Conservation (phyloP, 2,888 invertebrate species). For the Celastrina argiolus region DNA sequence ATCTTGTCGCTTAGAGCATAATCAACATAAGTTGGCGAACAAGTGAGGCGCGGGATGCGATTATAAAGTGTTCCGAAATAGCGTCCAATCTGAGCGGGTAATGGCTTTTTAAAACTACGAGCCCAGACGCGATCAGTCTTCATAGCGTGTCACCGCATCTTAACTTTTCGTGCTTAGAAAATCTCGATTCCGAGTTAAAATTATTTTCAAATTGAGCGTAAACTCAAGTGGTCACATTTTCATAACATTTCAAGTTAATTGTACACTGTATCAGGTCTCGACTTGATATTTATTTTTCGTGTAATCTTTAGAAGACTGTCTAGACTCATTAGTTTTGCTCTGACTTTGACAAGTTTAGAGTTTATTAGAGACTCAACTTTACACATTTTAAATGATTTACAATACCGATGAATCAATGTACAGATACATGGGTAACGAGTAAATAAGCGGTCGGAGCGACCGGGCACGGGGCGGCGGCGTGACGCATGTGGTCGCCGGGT, state of each 20-base stretch:
- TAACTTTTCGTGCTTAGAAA: constrained; percentile 56
- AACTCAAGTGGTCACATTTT: neutral
- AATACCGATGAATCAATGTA: constrained; percentile 36
- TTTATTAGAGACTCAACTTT: neutral
- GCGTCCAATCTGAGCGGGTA: constrained; percentile 48
- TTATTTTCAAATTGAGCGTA: neutral
- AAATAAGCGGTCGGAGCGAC: constrained; percentile 63
- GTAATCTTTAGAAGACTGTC: neutral
- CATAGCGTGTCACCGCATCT: constrained; percentile 77
- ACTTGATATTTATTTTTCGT: neutral
- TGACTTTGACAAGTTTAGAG: neutral
- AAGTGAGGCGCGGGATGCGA: constrained; percentile 75
- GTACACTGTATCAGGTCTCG: neutral
- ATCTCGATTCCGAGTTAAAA: neutral
- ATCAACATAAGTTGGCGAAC: constrained; percentile 76
- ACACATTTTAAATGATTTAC: neutral
- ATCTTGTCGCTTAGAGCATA: constrained; percentile 76
- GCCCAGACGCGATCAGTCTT: constrained; percentile 77
- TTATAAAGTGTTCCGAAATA: constrained; percentile 78
- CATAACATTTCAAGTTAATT: neutral
- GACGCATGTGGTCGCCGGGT: constrained; percentile 72
- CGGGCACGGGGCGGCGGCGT: constrained; percentile 42
- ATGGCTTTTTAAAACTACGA: constrained; percentile 79
- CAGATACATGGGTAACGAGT: constrained; percentile 72
- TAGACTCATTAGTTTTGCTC: neutral